Evolutionary conservation across 2,113 vertebrate species (phyloP), one percentile per base, ranked within the genome.

Genomic region (Taxidea taxus): DNA sequence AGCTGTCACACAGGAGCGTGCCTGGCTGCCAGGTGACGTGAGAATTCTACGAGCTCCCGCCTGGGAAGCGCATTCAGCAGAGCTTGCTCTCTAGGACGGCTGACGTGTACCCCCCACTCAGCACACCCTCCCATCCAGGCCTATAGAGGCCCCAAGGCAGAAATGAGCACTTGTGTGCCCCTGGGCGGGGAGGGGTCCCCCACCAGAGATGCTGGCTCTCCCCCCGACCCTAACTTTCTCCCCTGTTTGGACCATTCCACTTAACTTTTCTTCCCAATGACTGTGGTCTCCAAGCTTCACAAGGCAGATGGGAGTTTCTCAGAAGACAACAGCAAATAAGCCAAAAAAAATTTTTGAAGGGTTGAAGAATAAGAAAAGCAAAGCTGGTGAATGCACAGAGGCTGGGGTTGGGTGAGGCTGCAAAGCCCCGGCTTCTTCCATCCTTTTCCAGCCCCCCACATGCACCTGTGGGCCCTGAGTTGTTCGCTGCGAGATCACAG

Each of bases 61-160:
- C 3, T 0, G 2, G 13, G 8, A 49, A 34, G 54, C 7, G 1
- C 58, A 23, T 23, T 0, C 18, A 34, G n/a, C 56, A 56, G 85
- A 25, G 56, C 91, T 47, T 4, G 1, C n/a, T 11, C 70, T 12
- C 7, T 27, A 4, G 21, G 15, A 23, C 8, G 21, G 39, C 49
- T n/a, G 6, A 42, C 7, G 3, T 8, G 2, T 16, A 2, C 15
- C 10, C 58, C 16, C 12, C 34, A n/a, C 34, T 20, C 37, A 1
- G 15, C 56, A 47, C 37, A 2, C 1, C 21, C 18, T 0, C 2
- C 4, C 1, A 0, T 20, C 58, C 18, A 2, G 6, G 29, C 58
- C 47, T 27, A 7, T 25, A 9, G 20, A 7, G 4, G 29, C 54
- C 34, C 88, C 75, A 6, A 18, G 88, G 15, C 42, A 14, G 15